Evolutionary conservation across 2,113 vertebrate genomes (phyloP).

Genomic region (Rhabdomys dilectus): DNA sequence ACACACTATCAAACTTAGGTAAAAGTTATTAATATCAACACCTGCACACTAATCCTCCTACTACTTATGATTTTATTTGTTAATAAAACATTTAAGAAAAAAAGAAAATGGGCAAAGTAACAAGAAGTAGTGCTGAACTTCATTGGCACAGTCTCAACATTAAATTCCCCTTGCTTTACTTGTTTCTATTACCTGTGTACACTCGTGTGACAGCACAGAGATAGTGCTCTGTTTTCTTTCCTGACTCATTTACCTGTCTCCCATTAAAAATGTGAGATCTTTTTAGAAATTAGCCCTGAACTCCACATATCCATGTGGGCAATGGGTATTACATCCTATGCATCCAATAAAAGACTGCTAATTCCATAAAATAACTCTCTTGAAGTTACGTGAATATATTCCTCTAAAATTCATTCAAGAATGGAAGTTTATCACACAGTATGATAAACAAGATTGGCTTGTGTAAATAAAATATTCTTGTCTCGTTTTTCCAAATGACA

Average conservation of each 20-base stretch:
- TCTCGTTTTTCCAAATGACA: neutral
- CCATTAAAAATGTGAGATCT: neutral
- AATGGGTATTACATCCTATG: neutral
- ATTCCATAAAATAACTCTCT: neutral
- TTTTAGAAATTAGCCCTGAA: neutral
- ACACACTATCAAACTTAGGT: neutral
- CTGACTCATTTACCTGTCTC: neutral
- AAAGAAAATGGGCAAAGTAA: neutral
- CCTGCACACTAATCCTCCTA: neutral
- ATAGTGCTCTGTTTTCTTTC: neutral
- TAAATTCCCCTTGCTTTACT: neutral
- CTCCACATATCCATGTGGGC: neutral
- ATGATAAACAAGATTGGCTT: neutral
- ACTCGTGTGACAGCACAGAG: neutral
- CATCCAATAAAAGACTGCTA: neutral
- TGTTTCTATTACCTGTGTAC: accelerated
- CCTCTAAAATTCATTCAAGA: neutral
- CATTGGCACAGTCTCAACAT: neutral
- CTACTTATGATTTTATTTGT: neutral
- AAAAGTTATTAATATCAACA: neutral
- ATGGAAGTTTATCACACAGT: neutral
- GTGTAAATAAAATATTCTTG: neutral
- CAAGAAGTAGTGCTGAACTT: neutral
- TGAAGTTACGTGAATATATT: neutral
- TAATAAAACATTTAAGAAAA: neutral